These are phyloP conservation scores for Haemorhous mexicanus DNA, from an alignment of 2,113 vertebrate genomes.

Conservation along the genomic window DNA sequence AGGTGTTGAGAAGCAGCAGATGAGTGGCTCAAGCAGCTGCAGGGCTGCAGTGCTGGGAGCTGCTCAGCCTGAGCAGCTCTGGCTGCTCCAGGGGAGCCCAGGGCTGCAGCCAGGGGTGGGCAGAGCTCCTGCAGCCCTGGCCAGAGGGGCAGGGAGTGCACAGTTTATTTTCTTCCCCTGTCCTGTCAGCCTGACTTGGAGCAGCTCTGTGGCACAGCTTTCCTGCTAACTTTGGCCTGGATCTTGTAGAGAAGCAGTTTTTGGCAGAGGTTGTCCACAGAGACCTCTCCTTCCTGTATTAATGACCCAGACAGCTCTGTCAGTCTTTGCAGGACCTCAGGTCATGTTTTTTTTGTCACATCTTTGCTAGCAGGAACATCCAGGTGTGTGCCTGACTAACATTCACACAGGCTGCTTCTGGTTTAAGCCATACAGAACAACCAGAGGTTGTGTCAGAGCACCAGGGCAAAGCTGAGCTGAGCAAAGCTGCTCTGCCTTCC, in stretches of 20 bases:
- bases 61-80: rapidly evolving
- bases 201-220: neutral
- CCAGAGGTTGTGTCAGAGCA: neutral
- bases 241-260: neutral
- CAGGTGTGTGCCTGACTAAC: too few relatives aligned
- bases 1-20: neutral
- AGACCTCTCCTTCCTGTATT: neutral
- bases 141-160: rapidly evolving
- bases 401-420: neutral
- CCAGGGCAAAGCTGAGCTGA: neutral
- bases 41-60: neutral
- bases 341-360: neutral
- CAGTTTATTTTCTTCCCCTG: neutral
- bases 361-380: neutral
- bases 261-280: neutral
- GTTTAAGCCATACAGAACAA: neutral
- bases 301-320: neutral
- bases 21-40: neutral
- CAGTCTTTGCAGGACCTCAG: neutral
- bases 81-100: rapidly evolving
- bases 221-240: neutral
- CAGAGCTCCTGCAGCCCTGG: neutral
- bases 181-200: neutral
- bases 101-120: rapidly evolving
- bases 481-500: neutral